phyloP scores from a whole-genome alignment of 2,797 vertebrate genomes.

The Hyperoplus lanceolatus region DNA sequence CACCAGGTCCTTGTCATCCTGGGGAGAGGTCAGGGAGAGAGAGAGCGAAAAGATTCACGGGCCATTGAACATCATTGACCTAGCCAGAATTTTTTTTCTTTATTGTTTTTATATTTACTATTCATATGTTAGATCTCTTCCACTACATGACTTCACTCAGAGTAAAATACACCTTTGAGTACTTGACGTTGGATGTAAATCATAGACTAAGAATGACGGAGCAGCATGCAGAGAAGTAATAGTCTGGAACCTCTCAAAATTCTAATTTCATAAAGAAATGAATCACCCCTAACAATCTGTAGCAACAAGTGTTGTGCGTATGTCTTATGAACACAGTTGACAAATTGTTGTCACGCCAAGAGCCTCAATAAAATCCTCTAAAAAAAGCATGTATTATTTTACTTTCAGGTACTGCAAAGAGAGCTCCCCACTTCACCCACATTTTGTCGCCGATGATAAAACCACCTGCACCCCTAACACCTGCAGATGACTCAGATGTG shows the following conservation, averaged over 20 bases:
- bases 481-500: constrained; percentile 58
- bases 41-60: neutral
- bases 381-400: neutral
- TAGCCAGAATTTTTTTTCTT: neutral
- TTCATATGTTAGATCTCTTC: neutral
- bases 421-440: constrained; percentile 6
- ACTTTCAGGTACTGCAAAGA: neutral
- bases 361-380: neutral
- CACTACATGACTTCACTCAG: neutral
- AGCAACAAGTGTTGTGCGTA: neutral
- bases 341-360: neutral
- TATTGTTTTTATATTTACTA: neutral
- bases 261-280: constrained; percentile 3
- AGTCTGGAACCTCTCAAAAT: neutral
- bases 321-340: neutral
- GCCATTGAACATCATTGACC: neutral
- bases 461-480: constrained; percentile 72
- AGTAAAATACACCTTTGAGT: constrained; percentile 4
- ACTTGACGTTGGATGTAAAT: constrained; percentile 4
- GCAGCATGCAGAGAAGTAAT: neutral
- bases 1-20: constrained; percentile 99
- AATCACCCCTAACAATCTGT: neutral
- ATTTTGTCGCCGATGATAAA: constrained; percentile 65
- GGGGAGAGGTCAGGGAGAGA: constrained; percentile 38
- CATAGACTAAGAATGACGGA: neutral